Percentiles rank a stretch among this genome's conserved stretches.
Evolutionary conservation across 1,140 invertebrate genomes (phyloP).

Genomic region (Caenorhabditis brenneri): DNA sequence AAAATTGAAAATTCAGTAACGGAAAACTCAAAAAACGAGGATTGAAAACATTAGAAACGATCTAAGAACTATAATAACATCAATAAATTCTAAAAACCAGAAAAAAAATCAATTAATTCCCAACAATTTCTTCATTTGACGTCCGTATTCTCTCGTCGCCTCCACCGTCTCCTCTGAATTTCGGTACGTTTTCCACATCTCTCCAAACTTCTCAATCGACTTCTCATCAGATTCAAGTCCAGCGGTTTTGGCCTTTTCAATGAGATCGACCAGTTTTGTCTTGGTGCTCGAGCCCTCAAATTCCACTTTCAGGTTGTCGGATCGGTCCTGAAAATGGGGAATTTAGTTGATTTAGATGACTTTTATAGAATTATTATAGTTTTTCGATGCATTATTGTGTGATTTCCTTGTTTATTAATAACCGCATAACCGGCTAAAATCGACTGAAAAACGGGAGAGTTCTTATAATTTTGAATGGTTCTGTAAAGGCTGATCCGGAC

Average conservation of each 20-base stretch:
- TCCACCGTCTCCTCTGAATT: constrained; percentile 54
- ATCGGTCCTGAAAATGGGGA: not conserved
- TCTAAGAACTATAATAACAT: not conserved
- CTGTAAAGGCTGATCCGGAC: too few relatives aligned
- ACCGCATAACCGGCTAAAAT: too few relatives aligned
- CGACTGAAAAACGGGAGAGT: too few relatives aligned
- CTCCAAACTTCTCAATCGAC: constrained; percentile 50
- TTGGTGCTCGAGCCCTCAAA: constrained; percentile 12
- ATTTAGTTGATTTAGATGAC: too few relatives aligned
- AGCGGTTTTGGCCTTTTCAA: constrained; percentile 70
- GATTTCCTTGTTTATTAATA: too few relatives aligned
- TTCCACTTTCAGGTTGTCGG: not conserved
- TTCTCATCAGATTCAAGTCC: constrained; percentile 27
- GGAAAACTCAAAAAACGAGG: not conserved
- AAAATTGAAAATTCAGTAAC: too few relatives aligned
- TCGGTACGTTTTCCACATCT: constrained; percentile 51
- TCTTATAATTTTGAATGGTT: too few relatives aligned
- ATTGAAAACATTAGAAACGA: not conserved
- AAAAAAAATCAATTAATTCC: constrained; percentile 42
- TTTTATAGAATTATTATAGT: too few relatives aligned
- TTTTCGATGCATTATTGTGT: too few relatives aligned
- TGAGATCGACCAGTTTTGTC: not conserved
- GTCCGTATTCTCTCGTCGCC: constrained; percentile 49
- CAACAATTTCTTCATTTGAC: constrained; percentile 48
- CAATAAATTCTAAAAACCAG: not conserved